phyloP scores from a whole-genome alignment of 35 echinoderm and acorn worm species.

The Heliocidaris erythrogramma region DNA sequence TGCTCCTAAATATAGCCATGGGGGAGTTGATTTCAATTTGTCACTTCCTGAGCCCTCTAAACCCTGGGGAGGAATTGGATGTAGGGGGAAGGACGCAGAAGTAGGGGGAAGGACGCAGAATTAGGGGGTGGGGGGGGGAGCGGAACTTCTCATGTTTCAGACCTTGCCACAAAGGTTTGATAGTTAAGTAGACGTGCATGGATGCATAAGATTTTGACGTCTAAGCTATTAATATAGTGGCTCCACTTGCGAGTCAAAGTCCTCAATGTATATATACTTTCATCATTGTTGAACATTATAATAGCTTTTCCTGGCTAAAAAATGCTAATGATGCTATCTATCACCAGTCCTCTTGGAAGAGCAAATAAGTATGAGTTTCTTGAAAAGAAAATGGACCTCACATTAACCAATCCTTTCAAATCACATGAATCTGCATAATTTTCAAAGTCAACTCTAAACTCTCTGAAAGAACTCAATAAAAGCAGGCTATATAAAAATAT shows the following conservation, averaged over 20 bases:
- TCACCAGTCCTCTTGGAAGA: too few relatives aligned
- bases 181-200: background rate
- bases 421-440: too few relatives aligned
- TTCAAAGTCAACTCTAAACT: too few relatives aligned
- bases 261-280: too few relatives aligned
- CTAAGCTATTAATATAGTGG: background rate
- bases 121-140: background rate
- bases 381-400: too few relatives aligned
- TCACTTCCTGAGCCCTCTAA: constrained; percentile 37
- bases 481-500: too few relatives aligned
- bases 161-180: background rate
- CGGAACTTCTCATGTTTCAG: background rate
- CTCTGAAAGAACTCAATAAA: too few relatives aligned
- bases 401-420: too few relatives aligned
- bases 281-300: too few relatives aligned
- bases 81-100: background rate
- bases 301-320: too few relatives aligned
- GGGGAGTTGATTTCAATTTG: constrained; percentile 34
- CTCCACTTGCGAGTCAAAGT: background rate
- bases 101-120: background rate
- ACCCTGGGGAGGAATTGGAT: background rate
- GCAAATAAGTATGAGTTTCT: too few relatives aligned
- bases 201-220: background rate
- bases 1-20: constrained; percentile 3
- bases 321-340: too few relatives aligned